A percentile compares a stretch with the other conserved stretches of the same genome.
Conservation (phyloP, 2,888 invertebrate genomes). For the Hartigia nigra region DNA sequence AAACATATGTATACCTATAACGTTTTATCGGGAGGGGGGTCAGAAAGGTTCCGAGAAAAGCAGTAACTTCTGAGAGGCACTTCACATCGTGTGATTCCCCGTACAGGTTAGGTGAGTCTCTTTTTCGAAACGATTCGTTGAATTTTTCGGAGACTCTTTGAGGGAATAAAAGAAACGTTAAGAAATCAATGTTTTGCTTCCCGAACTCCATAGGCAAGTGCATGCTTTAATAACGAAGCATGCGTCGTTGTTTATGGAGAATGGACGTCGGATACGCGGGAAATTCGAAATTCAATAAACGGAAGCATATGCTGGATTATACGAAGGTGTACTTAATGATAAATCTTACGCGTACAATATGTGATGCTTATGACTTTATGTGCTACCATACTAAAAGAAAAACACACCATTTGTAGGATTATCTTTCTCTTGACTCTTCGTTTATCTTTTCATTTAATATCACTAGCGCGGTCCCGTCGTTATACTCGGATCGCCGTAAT, state of each 20-base stretch:
- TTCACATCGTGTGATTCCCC: background rate
- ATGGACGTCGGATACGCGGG: slow-evolving; percentile 20
- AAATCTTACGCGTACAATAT: slow-evolving; percentile 54
- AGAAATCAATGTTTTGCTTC: background rate
- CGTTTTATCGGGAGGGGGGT: background rate
- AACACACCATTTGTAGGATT: slow-evolving; percentile 48
- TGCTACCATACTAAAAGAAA: slow-evolving; percentile 58
- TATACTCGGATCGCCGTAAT: slow-evolving; percentile 19
- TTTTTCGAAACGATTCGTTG: background rate
- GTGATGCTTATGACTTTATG: slow-evolving; percentile 61
- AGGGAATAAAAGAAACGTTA: background rate
- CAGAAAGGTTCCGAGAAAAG: background rate
- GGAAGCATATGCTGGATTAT: slow-evolving; percentile 43
- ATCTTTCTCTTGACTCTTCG: background rate
- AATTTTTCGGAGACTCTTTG: background rate
- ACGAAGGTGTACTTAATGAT: slow-evolving; percentile 46
- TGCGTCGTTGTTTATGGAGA: background rate
- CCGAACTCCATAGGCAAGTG: background rate
- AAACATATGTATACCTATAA: background rate
- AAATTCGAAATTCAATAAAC: slow-evolving; percentile 50
- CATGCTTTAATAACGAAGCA: background rate
- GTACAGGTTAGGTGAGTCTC: background rate
- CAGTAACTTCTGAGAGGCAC: background rate
- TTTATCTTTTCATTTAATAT: slow-evolving; percentile 44
- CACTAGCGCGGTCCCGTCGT: slow-evolving; percentile 45